Conservation (phyloP, 1,140 invertebrate species). For the Planococcus citri region DNA sequence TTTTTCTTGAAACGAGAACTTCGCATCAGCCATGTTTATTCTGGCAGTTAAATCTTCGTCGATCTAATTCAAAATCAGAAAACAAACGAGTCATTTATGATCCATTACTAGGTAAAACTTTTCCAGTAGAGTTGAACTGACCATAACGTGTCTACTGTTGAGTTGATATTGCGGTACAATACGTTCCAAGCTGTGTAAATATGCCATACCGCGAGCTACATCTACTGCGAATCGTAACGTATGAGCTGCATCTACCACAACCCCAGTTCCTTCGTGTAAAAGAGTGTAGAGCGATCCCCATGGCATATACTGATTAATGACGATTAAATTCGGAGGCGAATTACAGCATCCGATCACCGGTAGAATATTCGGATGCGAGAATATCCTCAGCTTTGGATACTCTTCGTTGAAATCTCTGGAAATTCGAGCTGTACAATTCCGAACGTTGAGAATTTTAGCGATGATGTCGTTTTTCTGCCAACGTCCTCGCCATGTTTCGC, state of each 20-base stretch:
- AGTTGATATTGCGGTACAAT: slow-evolving; percentile 77
- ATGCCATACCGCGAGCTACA: slow-evolving; percentile 91
- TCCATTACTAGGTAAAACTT: not conserved
- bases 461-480: slow-evolving; percentile 99
- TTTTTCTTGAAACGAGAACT: slow-evolving; percentile 95
- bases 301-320: slow-evolving; percentile 90
- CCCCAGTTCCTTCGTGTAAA: slow-evolving; percentile 74
- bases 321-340: slow-evolving; percentile 81
- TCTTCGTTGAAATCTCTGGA: slow-evolving; percentile 97
- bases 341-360: slow-evolving; percentile 94
- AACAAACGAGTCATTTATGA: not conserved
- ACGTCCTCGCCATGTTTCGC: slow-evolving; percentile 84
- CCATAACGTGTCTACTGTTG: slow-evolving; percentile 93
- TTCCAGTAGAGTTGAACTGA: slow-evolving; percentile 32
- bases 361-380: slow-evolving; percentile 95
- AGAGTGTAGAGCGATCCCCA: slow-evolving; percentile 88
- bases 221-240: slow-evolving; percentile 86
- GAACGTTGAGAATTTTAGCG: slow-evolving; percentile 79
- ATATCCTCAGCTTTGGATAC: slow-evolving; percentile 93
- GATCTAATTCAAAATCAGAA: slow-evolving; percentile 66
- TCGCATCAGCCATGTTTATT: slow-evolving; percentile 98
- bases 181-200: slow-evolving; percentile 84
- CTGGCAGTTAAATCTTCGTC: slow-evolving; percentile 93
- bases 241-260: slow-evolving; percentile 92
- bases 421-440: slow-evolving; percentile 79